Base-by-base conservation (phyloP, 2,888 invertebrate genomes). In the Aphidius colemani region DNA sequence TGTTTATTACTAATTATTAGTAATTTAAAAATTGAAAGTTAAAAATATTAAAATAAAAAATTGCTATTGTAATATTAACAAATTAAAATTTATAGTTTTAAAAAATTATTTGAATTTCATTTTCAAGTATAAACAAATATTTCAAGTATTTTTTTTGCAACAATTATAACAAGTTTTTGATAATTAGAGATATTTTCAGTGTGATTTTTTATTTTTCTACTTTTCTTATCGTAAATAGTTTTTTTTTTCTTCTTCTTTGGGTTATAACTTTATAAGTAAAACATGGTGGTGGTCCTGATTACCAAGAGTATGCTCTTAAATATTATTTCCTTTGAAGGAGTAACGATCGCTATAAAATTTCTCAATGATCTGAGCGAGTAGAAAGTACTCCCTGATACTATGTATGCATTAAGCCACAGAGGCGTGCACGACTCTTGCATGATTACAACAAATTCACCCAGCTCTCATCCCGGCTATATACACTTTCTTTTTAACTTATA, bases 271-370 rank as follows among this genome's bases (percentile, higher is more conserved):
- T 30, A 53, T 53, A 40, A n/a, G 44, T 10, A 39, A 10, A 49
- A 46, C 30, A 48, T 39, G 39, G n/a, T 46, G 7, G 39, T 58
- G 39, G 48, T 58, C 30, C 48, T 49, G 64, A 64, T 60, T 60
- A 64, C 56, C 56, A 46, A n/a, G 41, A 55, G 60, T 49, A 46
- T 30, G 30, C 30, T 30, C 30, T 30, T 30, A 30, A 30, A 30
- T 30, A 30, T 30, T 46, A 60, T 57, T 61, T 60, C 46, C 57
- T 64, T 48, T 61, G 56, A 56, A 60, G 51, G 60, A 64, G 64
- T 60, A 61, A 57, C 61, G 57, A 64, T 61, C 64, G 60, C 61
- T 57, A 41, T 50, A 57, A 53, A 57, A 64, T 57, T 65, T 46
- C 61, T 61, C 53, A 46, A 61, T 61, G 53, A 61, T 65, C 48